Conservation (phyloP, 2,113 vertebrate genomes). For the Dasyornis broadbenti region DNA sequence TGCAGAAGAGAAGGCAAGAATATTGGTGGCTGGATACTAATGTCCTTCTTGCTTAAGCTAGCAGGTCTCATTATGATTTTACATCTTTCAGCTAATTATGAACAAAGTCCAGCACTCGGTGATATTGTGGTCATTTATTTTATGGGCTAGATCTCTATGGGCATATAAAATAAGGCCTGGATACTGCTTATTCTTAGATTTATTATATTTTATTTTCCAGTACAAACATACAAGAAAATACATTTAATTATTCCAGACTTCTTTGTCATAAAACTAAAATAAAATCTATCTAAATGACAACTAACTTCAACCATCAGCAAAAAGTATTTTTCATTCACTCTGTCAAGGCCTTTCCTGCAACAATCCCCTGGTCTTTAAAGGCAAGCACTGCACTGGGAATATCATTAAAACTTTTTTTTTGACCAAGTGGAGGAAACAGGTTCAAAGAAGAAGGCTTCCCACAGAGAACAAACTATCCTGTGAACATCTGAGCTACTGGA, state of each 20-base stretch:
- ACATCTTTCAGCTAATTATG: background rate
- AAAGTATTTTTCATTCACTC: background rate
- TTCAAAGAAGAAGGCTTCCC: background rate
- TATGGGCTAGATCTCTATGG: background rate
- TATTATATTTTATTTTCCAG: background rate
- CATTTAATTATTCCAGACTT: background rate
- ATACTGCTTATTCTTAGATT: background rate
- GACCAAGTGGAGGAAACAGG: background rate
- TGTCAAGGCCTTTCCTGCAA: background rate
- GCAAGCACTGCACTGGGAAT: background rate
- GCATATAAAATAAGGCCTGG: background rate
- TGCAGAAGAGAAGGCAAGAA: background rate
- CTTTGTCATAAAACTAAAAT: background rate
- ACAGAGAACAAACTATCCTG: background rate
- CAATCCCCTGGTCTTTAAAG: background rate
- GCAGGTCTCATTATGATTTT: constrained; percentile 1
- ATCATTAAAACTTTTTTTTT: background rate
- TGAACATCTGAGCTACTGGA: background rate
- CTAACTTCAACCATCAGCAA: background rate
- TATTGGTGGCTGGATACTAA: background rate
- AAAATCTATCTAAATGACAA: background rate
- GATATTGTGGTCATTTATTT: constrained; percentile 18
- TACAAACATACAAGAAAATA: background rate
- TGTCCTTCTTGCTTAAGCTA: constrained; percentile 1
- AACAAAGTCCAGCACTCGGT: background rate